Base-by-base conservation (phyloP, 1,140 invertebrate species). In the Chymomyza costata region DNA sequence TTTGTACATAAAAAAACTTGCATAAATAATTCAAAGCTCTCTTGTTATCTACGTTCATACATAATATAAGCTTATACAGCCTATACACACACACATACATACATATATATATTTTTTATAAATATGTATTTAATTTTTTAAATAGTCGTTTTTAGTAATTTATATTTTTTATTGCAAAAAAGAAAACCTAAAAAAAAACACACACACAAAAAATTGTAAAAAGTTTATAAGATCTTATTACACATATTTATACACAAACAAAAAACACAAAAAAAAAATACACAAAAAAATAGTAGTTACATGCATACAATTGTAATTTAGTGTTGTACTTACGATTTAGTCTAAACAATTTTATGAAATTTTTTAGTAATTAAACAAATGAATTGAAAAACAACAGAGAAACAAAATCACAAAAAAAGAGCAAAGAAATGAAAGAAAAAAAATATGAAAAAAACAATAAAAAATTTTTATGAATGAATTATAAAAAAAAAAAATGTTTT, bases 81-180 rank as follows among this genome's bases (percentile, higher is more conserved):
- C 11, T 15, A 38, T 38, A 38, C 13, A 34, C 13, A 34, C n/a
- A 34, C n/a, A 14, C 11, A 34, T 37, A 34, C 34, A 37, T 47
- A 34, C 19, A 30, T 47, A 49, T 25, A 44, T 65, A 64, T 64
- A 65, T 64, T 78, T 74, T 78, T 78, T 78, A 78, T 80, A 78
- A 80, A 80, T 73, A n/a, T n/a, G n/a, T n/a, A 78, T 78, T 71
- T 78, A 78, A 78, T 80, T 80, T 78, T 65, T 78, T 78, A 78
- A 78, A 78, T 80, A 78, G 73, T 78, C 73, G 73, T 78, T 78
- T 78, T 80, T 78, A 78, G 64, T 78, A 78, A 78, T 78, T 78
- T 78, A 78, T 78, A 78, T 73, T 78, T 78, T n/a, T 78, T 78
- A 78, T 80, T 78, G 55, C 68, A 78, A 76, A 51, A 51, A 28